Evolutionary conservation across 2,113 vertebrate genomes (phyloP).

Genomic region (Piaya cayana): DNA sequence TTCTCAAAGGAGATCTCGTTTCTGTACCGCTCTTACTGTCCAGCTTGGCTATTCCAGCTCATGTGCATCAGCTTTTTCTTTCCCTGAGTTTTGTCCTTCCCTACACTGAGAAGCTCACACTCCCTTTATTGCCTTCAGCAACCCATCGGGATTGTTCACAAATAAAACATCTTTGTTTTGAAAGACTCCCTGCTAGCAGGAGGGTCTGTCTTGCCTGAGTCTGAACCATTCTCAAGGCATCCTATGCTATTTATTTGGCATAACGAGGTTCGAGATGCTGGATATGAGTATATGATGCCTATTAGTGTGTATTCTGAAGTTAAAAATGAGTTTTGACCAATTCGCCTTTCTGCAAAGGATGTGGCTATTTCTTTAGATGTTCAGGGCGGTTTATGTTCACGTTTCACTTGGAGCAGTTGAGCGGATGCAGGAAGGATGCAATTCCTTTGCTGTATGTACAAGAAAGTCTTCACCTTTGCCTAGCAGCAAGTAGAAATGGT

Average conservation of each 20-base stretch:
- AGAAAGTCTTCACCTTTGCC: background rate
- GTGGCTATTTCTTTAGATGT: background rate
- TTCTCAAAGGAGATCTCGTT: background rate
- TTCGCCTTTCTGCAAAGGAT: background rate
- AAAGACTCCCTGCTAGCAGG: background rate
- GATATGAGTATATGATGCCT: background rate
- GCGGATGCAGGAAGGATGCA: background rate
- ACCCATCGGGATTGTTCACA: background rate
- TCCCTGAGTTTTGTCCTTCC: background rate
- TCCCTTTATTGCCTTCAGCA: background rate
- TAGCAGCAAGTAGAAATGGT: background rate
- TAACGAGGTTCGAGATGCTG: background rate
- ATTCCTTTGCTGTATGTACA: background rate
- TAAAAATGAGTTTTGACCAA: background rate
- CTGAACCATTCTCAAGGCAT: background rate
- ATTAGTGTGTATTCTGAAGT: background rate
- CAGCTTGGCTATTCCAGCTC: background rate
- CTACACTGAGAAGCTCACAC: background rate
- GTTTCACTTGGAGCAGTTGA: background rate
- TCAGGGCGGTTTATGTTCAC: background rate
- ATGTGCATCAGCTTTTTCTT: background rate
- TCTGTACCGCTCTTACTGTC: background rate
- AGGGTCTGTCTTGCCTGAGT: background rate
- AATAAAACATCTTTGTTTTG: conserved; percentile 42
- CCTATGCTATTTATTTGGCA: background rate